Conservation (phyloP, 2,113 vertebrate genomes). For the Tupaia chinensis region DNA sequence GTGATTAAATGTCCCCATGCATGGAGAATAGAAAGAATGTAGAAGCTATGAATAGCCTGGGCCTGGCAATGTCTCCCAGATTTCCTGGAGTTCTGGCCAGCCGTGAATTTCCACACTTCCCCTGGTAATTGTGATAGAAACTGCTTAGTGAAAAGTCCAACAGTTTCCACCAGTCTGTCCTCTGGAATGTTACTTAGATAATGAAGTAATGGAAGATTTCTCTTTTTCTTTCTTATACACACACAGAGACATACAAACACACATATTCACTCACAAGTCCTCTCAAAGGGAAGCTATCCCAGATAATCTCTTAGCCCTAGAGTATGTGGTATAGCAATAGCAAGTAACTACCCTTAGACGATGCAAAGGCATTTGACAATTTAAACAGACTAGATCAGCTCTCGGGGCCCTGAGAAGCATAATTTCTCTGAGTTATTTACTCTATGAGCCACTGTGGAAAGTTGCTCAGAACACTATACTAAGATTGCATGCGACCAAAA, state of each 20-base stretch:
- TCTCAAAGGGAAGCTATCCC: background rate
- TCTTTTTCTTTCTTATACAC: background rate
- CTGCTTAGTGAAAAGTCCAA: background rate
- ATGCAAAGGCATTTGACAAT: background rate
- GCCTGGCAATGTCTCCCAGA: background rate
- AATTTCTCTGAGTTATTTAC: background rate
- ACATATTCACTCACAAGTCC: background rate
- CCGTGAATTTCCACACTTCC: background rate
- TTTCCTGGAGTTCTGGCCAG: slow-evolving; percentile 15
- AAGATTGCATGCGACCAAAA: background rate
- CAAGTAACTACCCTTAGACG: slow-evolving; percentile 8
- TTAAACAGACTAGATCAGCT: background rate
- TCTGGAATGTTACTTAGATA: background rate
- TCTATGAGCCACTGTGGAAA: background rate
- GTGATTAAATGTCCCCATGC: background rate
- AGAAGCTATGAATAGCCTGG: background rate
- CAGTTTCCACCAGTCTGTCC: background rate
- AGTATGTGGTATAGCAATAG: background rate
- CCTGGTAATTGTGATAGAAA: background rate
- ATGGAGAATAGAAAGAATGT: background rate
- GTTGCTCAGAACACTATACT: background rate
- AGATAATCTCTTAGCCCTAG: background rate
- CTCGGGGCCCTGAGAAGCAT: background rate
- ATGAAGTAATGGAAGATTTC: background rate
- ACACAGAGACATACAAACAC: background rate